These are phyloP conservation scores for Lithodes maja DNA, from an alignment of 2,888 invertebrate species.

Conservation along the genomic window DNA sequence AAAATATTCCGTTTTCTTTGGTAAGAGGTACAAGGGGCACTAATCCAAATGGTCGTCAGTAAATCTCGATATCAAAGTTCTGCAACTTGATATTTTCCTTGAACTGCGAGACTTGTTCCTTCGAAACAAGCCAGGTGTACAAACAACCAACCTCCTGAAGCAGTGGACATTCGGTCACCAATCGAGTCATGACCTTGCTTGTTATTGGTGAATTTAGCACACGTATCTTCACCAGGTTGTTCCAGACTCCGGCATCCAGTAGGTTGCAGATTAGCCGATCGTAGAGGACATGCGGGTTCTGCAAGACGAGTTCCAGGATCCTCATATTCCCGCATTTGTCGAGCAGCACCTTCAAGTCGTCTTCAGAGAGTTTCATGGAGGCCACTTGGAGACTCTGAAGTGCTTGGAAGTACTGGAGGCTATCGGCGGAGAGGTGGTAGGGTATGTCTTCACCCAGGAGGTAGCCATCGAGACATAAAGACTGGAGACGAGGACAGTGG, in stretches of 20 bases:
- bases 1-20: not conserved
- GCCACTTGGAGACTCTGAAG: conserved; percentile 60
- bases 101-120: conserved; percentile 67
- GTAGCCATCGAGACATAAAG: conserved; percentile 66
- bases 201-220: conserved; percentile 68
- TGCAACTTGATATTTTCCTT: conserved; percentile 57
- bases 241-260: conserved; percentile 65
- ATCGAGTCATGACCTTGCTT: conserved; percentile 56
- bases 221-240: conserved; percentile 57
- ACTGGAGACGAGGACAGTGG: conserved; percentile 59
- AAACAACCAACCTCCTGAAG: conserved; percentile 65
- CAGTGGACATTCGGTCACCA: conserved; percentile 67
- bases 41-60: conserved; percentile 26
- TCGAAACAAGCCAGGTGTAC: conserved; percentile 69
- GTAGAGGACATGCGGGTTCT: conserved; percentile 68
- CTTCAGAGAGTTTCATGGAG: conserved; percentile 68
- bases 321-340: conserved; percentile 59
- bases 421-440: conserved; percentile 34
- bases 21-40: not conserved
- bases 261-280: conserved; percentile 64
- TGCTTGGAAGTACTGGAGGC: conserved; percentile 62
- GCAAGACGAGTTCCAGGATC: conserved; percentile 63
- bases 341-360: conserved; percentile 68
- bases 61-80: conserved; percentile 69
- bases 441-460: conserved; percentile 65